Conservation (phyloP, 2,113 vertebrate species). For the Ovis aries region DNA sequence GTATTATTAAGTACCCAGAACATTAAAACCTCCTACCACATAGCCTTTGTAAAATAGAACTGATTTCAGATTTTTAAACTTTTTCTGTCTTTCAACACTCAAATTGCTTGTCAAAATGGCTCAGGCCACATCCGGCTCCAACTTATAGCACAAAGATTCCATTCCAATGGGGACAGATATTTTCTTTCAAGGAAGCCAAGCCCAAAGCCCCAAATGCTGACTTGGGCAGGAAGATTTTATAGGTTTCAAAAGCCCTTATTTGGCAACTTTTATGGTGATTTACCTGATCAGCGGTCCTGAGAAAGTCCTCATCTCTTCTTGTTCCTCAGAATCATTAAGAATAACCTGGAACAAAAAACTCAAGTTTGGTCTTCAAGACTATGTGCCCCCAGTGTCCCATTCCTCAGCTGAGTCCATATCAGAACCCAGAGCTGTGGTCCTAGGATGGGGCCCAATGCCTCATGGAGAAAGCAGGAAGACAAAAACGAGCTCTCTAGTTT, state of each 20-base stretch:
- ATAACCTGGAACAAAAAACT: slow-evolving; percentile 80
- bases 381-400: not conserved
- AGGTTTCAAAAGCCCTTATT: not conserved
- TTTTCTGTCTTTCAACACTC: not conserved
- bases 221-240: not conserved
- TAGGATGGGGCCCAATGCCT: not conserved
- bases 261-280: not conserved
- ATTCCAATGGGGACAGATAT: not conserved
- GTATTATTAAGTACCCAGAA: not conserved
- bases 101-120: not conserved
- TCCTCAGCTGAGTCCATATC: not conserved
- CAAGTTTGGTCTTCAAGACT: slow-evolving; percentile 2
- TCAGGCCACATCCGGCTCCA: not conserved
- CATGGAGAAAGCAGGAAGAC: not conserved
- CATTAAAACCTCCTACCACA: not conserved
- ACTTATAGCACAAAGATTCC: not conserved
- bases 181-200: slow-evolving; percentile 12
- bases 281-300: slow-evolving; percentile 91
- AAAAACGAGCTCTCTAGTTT: not conserved
- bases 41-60: not conserved
- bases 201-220: not conserved
- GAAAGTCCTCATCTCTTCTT: slow-evolving; percentile 87
- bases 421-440: not conserved
- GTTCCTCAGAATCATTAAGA: slow-evolving; percentile 83
- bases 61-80: not conserved